Base-by-base conservation (phyloP, 2,113 vertebrate species). In the Trematomus loennbergii region DNA sequence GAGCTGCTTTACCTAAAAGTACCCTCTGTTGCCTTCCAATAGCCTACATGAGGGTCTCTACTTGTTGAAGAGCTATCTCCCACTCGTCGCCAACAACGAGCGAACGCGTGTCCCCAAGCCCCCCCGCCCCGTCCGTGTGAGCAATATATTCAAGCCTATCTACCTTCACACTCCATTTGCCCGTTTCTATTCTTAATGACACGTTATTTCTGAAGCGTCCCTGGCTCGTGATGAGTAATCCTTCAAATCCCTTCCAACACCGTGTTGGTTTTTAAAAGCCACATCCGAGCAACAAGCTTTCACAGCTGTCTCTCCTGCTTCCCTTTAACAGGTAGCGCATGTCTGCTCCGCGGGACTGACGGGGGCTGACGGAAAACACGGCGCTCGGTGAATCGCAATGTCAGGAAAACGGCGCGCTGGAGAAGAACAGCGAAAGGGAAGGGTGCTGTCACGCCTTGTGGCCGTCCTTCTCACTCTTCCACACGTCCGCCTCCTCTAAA, bases 261-360 rank as follows among this genome's bases (percentile, higher is more conserved):
- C 12, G 64, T 83, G 84, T 84, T 80, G 70, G 1, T 83, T 85
- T 88, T 40, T 40, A 40, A 88, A 88, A 88, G 84, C 86, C 83
- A 86, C 82, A 89, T 86, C 78, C 61, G 63, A 89, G 89, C 87
- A 79, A 91, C 83, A 89, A 86, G 89, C 84, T 88, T 91, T 88
- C 87, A 89, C 88, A 90, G 90, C 87, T 92, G 85, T 89, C 93
- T 89, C 78, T 69, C 46, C 65, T 54, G 88, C 81, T 90, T 88
- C 84, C 64, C 84, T 91, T 91, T 90, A 90, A 91, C 91, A 91
- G 87, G 88, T 91, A 91, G 79, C 70, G 83, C 82, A 50, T 82
- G 83, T 90, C 88, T 87, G 86, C 81, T 77, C 81, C 55, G 70
- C 80, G 36, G 73, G 82, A 86, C 75, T 87, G 88, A 88, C 55